These are phyloP conservation scores for Thymelicus lineola DNA, from an alignment of 2,888 invertebrate genomes.

Conservation along the genomic window DNA sequence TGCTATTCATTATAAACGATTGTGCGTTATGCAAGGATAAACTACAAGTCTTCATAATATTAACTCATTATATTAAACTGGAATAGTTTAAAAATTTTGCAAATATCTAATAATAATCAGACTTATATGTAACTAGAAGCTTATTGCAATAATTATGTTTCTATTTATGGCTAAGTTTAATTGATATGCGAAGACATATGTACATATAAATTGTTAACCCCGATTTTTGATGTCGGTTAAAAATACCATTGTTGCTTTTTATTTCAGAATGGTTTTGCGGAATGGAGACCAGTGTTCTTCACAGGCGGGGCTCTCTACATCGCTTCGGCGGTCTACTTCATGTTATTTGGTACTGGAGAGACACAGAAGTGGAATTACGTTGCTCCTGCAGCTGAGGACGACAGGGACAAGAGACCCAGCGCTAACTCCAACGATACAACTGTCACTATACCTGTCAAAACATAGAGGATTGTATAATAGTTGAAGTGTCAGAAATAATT, in stretches of 20 bases:
- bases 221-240: too few species aligned
- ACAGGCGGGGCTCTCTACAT: constrained; percentile 90
- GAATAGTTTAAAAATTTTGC: neutral
- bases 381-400: constrained; percentile 59
- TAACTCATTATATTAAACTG: neutral
- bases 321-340: constrained; percentile 88
- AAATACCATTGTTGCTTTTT: neutral
- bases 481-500: too few species aligned
- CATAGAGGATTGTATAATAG: constrained; percentile 49
- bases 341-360: constrained; percentile 88
- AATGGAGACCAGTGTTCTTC: constrained; percentile 91
- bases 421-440: constrained; percentile 62
- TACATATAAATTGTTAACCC: too few species aligned
- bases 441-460: constrained; percentile 69
- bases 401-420: constrained; percentile 63
- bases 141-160: too few species aligned
- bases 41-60: neutral
- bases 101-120: too few species aligned
- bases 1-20: neutral
- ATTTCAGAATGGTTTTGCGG: constrained; percentile 89
- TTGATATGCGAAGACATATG: too few species aligned
- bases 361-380: constrained; percentile 90
- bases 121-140: too few species aligned
- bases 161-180: too few species aligned
- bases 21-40: neutral